These are phyloP conservation scores for Hystrix brachyura DNA, from an alignment of 2,113 vertebrate genomes.

Conservation along the genomic window DNA sequence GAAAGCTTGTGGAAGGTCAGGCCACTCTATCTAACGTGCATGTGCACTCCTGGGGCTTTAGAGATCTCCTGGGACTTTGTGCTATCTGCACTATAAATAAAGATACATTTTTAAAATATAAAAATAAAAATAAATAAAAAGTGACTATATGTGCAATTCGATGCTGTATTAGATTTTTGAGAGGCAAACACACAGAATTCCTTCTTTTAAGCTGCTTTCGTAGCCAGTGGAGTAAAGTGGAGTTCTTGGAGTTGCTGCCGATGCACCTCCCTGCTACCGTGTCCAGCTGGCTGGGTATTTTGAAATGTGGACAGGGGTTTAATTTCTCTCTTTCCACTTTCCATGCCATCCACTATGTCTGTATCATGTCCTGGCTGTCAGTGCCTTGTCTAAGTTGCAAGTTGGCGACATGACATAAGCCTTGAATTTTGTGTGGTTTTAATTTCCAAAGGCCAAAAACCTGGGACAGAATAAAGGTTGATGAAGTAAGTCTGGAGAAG, in stretches of 20 bases:
- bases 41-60: not conserved
- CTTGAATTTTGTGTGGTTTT: not conserved
- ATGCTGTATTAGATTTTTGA: conserved; percentile 7
- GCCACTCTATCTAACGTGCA: not conserved
- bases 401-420: not conserved
- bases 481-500: conserved; percentile 30
- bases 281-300: not conserved
- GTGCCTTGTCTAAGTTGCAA: not conserved
- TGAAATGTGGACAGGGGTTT: not conserved
- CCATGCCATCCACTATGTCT: not conserved
- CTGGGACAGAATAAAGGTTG: not conserved
- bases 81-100: not conserved
- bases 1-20: not conserved
- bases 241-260: not conserved
- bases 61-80: not conserved
- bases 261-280: not conserved
- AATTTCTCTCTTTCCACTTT: not conserved
- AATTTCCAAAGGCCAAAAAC: not conserved
- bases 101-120: not conserved
- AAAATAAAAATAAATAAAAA: not conserved
- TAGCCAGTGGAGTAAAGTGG: not conserved
- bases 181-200: not conserved
- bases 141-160: not conserved
- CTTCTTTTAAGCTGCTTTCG: not conserved
- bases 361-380: not conserved